phyloP scores from a whole-genome alignment of 2,888 invertebrate genomes.

The Smittia sp. region DNA sequence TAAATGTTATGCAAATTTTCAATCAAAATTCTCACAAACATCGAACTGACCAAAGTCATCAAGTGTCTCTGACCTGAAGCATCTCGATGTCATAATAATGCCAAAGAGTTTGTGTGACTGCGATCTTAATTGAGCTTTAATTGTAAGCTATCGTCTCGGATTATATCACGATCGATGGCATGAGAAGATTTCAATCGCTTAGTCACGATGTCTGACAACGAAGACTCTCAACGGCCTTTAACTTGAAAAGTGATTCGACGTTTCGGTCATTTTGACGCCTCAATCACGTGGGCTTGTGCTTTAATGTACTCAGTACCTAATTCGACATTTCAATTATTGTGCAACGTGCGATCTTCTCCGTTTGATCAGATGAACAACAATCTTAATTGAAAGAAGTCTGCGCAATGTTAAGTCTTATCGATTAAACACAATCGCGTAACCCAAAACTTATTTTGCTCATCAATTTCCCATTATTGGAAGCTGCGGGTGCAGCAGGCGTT shows the following conservation, averaged over 20 bases:
- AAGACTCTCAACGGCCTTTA: neutral
- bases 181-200: neutral
- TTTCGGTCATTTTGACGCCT: neutral
- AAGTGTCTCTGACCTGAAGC: too few species aligned
- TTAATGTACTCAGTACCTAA: too few species aligned
- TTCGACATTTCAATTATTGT: too few species aligned
- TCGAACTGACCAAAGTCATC: too few species aligned
- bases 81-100: too few species aligned
- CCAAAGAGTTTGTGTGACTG: too few species aligned
- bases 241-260: neutral
- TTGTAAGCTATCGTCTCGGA: too few species aligned
- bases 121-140: too few species aligned
- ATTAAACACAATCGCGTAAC: neutral
- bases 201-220: neutral
- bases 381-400: neutral
- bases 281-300: neutral
- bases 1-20: too few species aligned
- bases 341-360: too few species aligned
- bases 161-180: neutral
- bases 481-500: neutral
- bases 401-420: neutral
- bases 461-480: neutral
- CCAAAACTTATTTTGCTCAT: neutral
- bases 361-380: neutral
- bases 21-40: too few species aligned